Evolutionary conservation across 2,888 invertebrate species (phyloP).

Genomic region (Cosmopolites sordidus): DNA sequence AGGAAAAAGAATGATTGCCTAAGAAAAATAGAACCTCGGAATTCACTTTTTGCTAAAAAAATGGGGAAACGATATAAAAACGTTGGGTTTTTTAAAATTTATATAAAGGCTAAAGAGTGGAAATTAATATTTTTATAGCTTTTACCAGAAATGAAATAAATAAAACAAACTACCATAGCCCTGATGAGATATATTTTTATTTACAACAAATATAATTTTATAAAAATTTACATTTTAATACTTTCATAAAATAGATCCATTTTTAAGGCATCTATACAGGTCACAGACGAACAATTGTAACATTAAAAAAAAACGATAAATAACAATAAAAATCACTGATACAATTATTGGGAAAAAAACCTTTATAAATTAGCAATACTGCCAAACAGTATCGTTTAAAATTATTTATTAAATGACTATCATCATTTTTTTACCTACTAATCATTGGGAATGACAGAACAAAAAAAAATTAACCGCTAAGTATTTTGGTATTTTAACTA

Average conservation of each 20-base stretch:
- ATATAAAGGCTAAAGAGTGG: too few relatives aligned
- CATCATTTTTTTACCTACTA: not conserved
- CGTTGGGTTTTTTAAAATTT: too few relatives aligned
- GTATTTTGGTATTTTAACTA: not conserved
- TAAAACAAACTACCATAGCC: not conserved
- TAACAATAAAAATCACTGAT: constrained; percentile 17
- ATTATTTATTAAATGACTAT: too few relatives aligned
- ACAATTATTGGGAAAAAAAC: not conserved
- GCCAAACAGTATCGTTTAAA: not conserved
- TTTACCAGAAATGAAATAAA: too few relatives aligned
- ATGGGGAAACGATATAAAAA: too few relatives aligned
- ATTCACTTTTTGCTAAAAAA: too few relatives aligned
- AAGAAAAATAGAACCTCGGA: too few relatives aligned
- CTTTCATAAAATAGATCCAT: constrained; percentile 38
- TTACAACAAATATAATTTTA: constrained; percentile 32
- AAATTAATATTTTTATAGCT: too few relatives aligned
- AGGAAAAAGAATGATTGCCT: too few relatives aligned
- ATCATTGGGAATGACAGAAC: not conserved
- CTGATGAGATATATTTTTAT: constrained; percentile 15
- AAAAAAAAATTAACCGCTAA: not conserved
- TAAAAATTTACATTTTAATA: constrained; percentile 35
- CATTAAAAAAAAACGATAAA: constrained; percentile 32
- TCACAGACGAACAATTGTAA: constrained; percentile 35
- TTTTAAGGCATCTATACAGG: constrained; percentile 42
- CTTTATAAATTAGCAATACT: not conserved